phyloP scores from a whole-genome alignment of 1,140 invertebrate species.

The Tetranychus cinnabarinus region DNA sequence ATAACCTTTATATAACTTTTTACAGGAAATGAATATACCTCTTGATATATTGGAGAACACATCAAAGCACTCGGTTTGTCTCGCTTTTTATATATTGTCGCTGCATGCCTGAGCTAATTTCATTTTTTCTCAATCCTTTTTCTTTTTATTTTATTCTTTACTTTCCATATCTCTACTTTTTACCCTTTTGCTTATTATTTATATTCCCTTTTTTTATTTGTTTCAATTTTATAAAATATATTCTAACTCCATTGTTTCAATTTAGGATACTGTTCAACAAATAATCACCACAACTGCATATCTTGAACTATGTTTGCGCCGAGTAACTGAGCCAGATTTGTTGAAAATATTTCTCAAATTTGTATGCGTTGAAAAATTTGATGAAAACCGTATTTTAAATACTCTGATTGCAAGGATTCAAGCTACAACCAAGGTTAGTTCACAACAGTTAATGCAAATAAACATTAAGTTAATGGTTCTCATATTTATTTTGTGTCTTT shows the following conservation, averaged over 20 bases:
- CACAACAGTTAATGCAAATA: constrained; percentile 9
- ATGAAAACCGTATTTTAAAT: constrained; percentile 49
- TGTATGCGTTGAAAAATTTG: constrained; percentile 56
- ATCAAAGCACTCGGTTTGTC: constrained; percentile 23
- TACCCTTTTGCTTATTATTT: not conserved
- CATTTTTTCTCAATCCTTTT: not conserved
- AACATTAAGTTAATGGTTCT: not conserved
- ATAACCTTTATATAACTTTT: not conserved
- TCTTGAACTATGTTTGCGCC: constrained; percentile 62
- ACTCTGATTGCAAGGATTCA: constrained; percentile 47
- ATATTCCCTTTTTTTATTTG: not conserved
- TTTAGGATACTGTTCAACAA: constrained; percentile 42
- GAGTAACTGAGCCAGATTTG: constrained; percentile 57
- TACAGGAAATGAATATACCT: constrained; percentile 24
- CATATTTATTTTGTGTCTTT: not conserved
- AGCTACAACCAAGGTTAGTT: constrained; percentile 36
- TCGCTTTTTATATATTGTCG: not conserved
- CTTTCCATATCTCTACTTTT: not conserved
- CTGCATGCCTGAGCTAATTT: not conserved
- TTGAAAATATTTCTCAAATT: constrained; percentile 59
- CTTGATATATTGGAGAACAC: constrained; percentile 23
- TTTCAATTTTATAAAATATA: not conserved
- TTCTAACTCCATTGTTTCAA: not conserved
- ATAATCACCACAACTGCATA: constrained; percentile 74
- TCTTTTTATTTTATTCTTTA: not conserved